Evolutionary conservation across 2,113 vertebrate species (phyloP).

Genomic region (Ondatra zibethicus): DNA sequence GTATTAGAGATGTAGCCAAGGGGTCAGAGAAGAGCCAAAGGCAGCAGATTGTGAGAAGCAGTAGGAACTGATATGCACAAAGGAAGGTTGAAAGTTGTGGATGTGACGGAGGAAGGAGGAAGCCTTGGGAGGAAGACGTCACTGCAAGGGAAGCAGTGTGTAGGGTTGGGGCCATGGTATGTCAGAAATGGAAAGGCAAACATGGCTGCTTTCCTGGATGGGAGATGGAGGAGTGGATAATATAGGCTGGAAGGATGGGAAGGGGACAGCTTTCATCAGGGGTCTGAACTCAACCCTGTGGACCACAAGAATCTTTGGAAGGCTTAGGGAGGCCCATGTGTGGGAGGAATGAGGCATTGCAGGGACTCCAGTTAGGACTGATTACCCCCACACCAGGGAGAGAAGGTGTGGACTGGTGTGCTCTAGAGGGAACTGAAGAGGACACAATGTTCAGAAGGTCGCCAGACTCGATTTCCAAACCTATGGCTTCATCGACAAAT

Average conservation of each 20-base stretch:
- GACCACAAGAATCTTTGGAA: background rate
- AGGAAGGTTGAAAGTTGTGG: background rate
- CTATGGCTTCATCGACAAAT: background rate
- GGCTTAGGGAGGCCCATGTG: background rate
- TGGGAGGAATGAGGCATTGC: background rate
- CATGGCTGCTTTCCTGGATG: background rate
- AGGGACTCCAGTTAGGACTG: background rate
- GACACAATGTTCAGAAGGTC: background rate
- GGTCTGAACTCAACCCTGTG: background rate
- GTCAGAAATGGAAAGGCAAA: background rate
- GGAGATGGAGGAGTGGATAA: background rate
- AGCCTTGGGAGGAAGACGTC: no score
- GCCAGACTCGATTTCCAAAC: background rate
- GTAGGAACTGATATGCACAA: background rate
- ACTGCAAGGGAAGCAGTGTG: background rate
- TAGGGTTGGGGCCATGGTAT: background rate
- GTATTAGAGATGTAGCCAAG: no score
- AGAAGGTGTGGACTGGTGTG: background rate
- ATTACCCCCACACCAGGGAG: background rate
- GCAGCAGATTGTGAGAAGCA: background rate
- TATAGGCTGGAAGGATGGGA: background rate
- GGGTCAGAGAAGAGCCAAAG: background rate
- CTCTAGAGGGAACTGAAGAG: background rate
- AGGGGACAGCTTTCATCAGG: background rate
- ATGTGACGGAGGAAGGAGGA: background rate